A percentile compares a stretch with the other conserved stretches of the same genome.
Evolutionary conservation across 1,140 invertebrate genomes (phyloP).

Genomic region (Pemphigus obesinymphae): DNA sequence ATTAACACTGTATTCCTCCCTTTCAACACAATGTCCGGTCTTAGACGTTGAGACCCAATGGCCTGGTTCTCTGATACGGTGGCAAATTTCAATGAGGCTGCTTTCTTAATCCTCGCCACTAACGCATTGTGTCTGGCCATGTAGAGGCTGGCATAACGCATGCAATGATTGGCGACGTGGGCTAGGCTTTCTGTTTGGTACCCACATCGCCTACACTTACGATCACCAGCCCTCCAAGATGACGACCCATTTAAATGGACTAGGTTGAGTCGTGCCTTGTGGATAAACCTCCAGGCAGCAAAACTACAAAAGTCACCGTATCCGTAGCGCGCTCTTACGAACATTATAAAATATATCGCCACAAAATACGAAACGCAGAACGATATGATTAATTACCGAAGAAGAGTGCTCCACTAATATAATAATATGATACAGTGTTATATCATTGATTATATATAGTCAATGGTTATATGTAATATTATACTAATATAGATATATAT

Average conservation of each 20-base stretch:
- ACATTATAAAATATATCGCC: no score
- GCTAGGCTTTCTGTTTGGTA: no score
- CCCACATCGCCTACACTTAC: no score
- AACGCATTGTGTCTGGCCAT: not conserved
- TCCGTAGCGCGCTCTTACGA: no score
- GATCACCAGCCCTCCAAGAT: no score
- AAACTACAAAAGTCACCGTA: conserved; percentile 44
- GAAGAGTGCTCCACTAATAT: no score
- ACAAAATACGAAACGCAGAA: no score
- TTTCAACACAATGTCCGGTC: not conserved
- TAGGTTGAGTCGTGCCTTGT: conserved; percentile 45
- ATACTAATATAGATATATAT: no score
- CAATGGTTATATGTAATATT: no score
- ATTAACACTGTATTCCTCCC: not conserved
- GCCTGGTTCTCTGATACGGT: not conserved
- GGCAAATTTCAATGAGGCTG: not conserved
- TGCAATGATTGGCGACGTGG: not conserved
- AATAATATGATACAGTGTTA: no score
- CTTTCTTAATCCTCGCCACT: not conserved
- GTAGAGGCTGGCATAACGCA: not conserved
- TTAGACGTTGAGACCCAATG: accelerated
- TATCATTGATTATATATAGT: no score
- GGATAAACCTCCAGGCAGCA: conserved; percentile 48
- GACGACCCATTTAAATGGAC: conserved; percentile 42
- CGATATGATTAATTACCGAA: no score